Conservation (phyloP, 2,888 invertebrate genomes). For the Acanthacorydalis orientalis region DNA sequence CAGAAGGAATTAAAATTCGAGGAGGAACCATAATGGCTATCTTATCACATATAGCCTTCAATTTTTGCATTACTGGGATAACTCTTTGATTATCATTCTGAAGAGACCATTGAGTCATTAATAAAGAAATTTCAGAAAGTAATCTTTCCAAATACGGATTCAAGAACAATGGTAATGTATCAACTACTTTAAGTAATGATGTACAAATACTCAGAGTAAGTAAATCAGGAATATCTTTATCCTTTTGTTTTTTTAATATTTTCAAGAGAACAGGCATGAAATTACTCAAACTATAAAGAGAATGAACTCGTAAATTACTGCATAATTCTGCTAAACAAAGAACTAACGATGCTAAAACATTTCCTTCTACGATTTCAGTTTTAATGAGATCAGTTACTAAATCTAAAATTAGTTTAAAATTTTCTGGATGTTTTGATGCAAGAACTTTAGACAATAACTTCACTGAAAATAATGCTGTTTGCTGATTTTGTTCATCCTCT, state of each 20-base stretch:
- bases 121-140: slow-evolving; percentile 41
- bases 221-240: slow-evolving; percentile 39
- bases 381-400: slow-evolving; percentile 45
- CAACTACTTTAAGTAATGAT: slow-evolving; percentile 65
- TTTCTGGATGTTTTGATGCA: slow-evolving; percentile 45
- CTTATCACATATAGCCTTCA: slow-evolving; percentile 45
- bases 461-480: slow-evolving; percentile 65
- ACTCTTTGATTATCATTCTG: slow-evolving; percentile 32
- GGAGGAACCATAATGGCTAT: slow-evolving; percentile 50
- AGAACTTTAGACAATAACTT: slow-evolving; percentile 66
- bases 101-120: slow-evolving; percentile 34
- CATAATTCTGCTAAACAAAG: slow-evolving; percentile 68
- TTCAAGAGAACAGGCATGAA: slow-evolving; percentile 63
- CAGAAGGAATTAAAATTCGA: slow-evolving; percentile 59
- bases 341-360: slow-evolving; percentile 55
- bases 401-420: slow-evolving; percentile 53
- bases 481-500: slow-evolving; percentile 55
- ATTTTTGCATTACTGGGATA: slow-evolving; percentile 35
- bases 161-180: slow-evolving; percentile 64
- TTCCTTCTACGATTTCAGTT: slow-evolving; percentile 32
- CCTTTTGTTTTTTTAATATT: slow-evolving; percentile 42
- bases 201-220: slow-evolving; percentile 58
- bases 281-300: slow-evolving; percentile 54
- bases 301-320: slow-evolving; percentile 54
- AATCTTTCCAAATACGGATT: slow-evolving; percentile 69